A percentile compares a stretch with the other conserved stretches of the same genome.
These are phyloP conservation scores for Buceros bicornis DNA, from an alignment of 2,797 vertebrate species.

Conservation along the genomic window DNA sequence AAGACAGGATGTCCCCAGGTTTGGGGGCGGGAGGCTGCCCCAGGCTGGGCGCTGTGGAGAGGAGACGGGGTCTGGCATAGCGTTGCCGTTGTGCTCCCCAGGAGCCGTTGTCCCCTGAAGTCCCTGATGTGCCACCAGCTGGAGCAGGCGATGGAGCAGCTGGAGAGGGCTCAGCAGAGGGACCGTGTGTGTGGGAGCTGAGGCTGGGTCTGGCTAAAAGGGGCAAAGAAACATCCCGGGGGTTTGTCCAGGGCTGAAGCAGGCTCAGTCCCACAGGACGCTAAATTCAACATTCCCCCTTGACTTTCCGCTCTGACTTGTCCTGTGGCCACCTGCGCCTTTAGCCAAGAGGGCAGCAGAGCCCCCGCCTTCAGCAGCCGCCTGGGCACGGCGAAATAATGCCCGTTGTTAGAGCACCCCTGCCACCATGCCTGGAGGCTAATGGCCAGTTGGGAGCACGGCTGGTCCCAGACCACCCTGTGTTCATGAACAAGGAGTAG, in stretches of 20 bases:
- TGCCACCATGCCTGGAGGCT: rapidly evolving
- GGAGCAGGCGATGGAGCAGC: neutral
- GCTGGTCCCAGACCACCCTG: neutral
- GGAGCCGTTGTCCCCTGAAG: neutral
- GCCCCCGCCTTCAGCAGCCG: neutral
- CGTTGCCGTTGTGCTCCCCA: rapidly evolving
- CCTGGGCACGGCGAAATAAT: neutral
- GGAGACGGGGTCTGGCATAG: neutral
- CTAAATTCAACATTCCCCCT: neutral
- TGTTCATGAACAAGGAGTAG: neutral
- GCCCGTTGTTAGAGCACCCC: neutral
- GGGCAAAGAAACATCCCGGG: neutral
- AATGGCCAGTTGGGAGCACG: neutral
- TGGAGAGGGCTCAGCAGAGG: neutral
- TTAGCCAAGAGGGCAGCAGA: neutral
- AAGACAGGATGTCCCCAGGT: neutral
- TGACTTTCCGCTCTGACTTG: neutral
- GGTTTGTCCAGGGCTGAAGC: neutral
- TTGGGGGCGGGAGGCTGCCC: neutral
- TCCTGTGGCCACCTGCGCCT: neutral
- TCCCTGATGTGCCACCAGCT: neutral
- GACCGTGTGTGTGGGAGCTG: rapidly evolving
- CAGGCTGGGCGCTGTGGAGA: neutral
- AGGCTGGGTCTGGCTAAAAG: neutral
- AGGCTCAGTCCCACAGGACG: neutral